Evolutionary conservation across 1,140 invertebrate genomes (phyloP).

Genomic region (Drosophila kohkoa): DNA sequence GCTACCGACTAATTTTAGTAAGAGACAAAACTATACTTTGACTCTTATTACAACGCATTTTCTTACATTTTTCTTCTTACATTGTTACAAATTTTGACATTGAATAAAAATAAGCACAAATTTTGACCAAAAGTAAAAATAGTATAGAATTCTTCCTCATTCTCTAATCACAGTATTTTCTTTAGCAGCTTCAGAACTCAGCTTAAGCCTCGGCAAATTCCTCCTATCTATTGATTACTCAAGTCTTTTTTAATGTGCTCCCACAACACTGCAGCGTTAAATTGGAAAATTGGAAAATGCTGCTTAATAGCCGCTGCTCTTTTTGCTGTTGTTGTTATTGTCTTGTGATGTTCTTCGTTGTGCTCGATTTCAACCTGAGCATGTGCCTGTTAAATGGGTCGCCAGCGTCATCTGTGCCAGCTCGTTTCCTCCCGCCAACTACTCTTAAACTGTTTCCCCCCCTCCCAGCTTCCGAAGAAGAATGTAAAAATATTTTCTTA

Average conservation of each 20-base stretch:
- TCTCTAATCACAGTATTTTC: background rate
- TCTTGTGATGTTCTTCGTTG: conserved; percentile 1
- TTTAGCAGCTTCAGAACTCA: background rate
- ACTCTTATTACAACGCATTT: no score
- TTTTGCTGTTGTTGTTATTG: background rate
- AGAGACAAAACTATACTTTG: background rate
- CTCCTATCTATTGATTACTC: conserved; percentile 10
- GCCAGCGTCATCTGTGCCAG: conserved; percentile 38
- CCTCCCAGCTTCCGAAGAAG: background rate
- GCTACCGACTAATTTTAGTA: no score
- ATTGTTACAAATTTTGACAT: no score
- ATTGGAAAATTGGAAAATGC: conserved; percentile 51
- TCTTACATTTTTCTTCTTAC: no score
- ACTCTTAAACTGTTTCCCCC: conserved; percentile 14
- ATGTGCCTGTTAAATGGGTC: conserved; percentile 67
- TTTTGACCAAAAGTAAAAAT: no score
- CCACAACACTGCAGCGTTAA: conserved; percentile 5
- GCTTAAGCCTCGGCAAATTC: background rate
- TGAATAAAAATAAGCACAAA: no score
- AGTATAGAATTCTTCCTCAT: no score
- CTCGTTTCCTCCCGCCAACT: background rate
- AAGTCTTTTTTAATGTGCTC: conserved; percentile 57
- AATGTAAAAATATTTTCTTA: conserved; percentile 79
- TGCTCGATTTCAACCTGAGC: conserved; percentile 68
- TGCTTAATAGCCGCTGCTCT: conserved; percentile 47